phyloP scores from a whole-genome alignment of 1,140 invertebrate species.

The Harlomillsia oculata region DNA sequence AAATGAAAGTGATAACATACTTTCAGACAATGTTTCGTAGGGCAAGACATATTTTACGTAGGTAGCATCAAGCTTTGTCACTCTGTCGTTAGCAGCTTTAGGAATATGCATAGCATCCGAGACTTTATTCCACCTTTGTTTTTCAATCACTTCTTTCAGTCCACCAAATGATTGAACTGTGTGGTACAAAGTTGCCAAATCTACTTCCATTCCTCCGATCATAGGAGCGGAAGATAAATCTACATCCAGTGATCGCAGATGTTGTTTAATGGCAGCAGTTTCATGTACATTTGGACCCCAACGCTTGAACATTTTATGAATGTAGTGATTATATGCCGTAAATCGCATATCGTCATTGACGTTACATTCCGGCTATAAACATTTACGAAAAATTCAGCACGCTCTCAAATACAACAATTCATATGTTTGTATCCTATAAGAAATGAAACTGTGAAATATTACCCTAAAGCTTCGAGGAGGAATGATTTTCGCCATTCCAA shows the following conservation, averaged over 20 bases:
- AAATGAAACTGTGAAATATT: constrained; percentile 19
- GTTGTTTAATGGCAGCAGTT: constrained; percentile 62
- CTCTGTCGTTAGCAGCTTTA: constrained; percentile 68
- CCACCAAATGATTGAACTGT: constrained; percentile 77
- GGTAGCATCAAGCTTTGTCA: constrained; percentile 77
- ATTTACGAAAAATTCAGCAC: background rate
- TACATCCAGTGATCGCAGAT: constrained; percentile 25
- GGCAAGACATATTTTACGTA: constrained; percentile 89
- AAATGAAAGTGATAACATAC: constrained; percentile 40
- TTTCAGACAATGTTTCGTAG: constrained; percentile 70
- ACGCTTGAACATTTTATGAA: constrained; percentile 75
- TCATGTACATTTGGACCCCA: constrained; percentile 84
- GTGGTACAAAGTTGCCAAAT: constrained; percentile 74
- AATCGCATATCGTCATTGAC: constrained; percentile 77
- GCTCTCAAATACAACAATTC: constrained; percentile 5
- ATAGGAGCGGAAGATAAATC: constrained; percentile 23
- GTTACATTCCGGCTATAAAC: constrained; percentile 64
- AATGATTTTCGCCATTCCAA: constrained; percentile 78
- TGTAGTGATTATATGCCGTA: constrained; percentile 81
- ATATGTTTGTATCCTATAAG: background rate
- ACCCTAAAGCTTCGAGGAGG: constrained; percentile 76
- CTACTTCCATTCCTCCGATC: constrained; percentile 82
- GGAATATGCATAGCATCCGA: constrained; percentile 80
- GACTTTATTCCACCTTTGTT: constrained; percentile 80
- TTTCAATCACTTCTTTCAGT: constrained; percentile 77